These are phyloP conservation scores for Eciton burchellii DNA, from an alignment of 1,140 invertebrate species.

Conservation along the genomic window DNA sequence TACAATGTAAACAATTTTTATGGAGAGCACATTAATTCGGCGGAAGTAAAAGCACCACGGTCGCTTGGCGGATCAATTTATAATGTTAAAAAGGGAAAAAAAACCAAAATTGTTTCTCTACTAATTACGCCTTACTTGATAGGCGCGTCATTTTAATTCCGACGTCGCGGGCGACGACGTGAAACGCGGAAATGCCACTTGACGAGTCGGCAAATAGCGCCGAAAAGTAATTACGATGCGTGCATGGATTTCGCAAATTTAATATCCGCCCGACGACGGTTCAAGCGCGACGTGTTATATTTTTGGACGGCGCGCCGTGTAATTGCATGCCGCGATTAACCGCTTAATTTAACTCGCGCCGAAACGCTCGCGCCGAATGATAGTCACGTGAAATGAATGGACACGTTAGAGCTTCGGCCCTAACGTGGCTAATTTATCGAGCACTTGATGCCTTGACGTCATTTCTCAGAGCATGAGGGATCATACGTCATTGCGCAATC, in stretches of 20 bases:
- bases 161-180: neutral
- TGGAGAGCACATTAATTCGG: conserved; percentile 9
- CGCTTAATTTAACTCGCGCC: conserved; percentile 49
- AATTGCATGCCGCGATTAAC: conserved; percentile 47
- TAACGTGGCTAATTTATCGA: conserved; percentile 52
- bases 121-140: conserved; percentile 17
- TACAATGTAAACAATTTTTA: neutral
- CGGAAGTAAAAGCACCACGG: neutral
- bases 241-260: conserved; percentile 31
- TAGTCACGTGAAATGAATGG: conserved; percentile 41
- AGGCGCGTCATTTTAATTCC: neutral
- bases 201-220: conserved; percentile 17
- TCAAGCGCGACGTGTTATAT: conserved; percentile 38
- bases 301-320: conserved; percentile 23
- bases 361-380: conserved; percentile 42
- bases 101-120: neutral
- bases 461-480: conserved; percentile 44
- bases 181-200: conserved; percentile 23
- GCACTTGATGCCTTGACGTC: conserved; percentile 50
- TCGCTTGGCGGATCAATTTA: neutral
- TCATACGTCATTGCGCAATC: conserved; percentile 47
- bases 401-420: conserved; percentile 23
- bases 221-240: conserved; percentile 47
- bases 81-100: neutral
- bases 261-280: conserved; percentile 20